Base-by-base conservation (phyloP, 2,888 invertebrate species). In the Caenorhabditis sulstoni region DNA sequence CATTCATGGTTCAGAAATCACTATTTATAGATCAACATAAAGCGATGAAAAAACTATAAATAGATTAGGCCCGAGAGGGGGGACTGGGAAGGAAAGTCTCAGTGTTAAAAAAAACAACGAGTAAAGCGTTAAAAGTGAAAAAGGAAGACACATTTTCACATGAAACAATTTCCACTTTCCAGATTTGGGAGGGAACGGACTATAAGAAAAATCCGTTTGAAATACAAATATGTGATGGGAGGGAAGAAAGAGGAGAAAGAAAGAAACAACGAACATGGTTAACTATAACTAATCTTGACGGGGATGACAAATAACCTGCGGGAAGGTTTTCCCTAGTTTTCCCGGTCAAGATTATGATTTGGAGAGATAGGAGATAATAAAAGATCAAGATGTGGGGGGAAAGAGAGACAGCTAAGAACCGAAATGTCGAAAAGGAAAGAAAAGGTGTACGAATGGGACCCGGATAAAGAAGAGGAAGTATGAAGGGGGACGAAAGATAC, bases 121-220 rank as follows among this genome's bases (percentile, higher is more conserved):
- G 68, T 55, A 68, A 41, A 68, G 59, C 59, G 58, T 49, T 59
- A 35, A 61, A 65, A 68, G 61, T 59, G 59, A 61, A 68, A 68
- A 52, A 37, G 29, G 18, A 29, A 16, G 9, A 37, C 35, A 59
- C 58, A 67, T 49, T 61, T 67, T 68, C 59, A 59, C 59, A 59
- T 44, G 67, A 67, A 67, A 58, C 44, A 41, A 4, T 44, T 41
- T 22, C n/a, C 59, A 59, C 44, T 44, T 59, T 59, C 47, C 29
- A 57, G 12, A 20, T 55, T 29, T 29, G 41, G 14, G 41, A 11
- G 11, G 11, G 53, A 52, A 35, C 35, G 53, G 37, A 53, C 49
- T 14, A 11, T n/a, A 22, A 20, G 5, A 50, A 39, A 29, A 55
- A 62, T 64, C 64, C 64, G 64, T 64, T 64, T 41, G 41, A 53